These are phyloP conservation scores for Thinocorus orbignyianus DNA, from an alignment of 2,113 vertebrate genomes.

Conservation along the genomic window DNA sequence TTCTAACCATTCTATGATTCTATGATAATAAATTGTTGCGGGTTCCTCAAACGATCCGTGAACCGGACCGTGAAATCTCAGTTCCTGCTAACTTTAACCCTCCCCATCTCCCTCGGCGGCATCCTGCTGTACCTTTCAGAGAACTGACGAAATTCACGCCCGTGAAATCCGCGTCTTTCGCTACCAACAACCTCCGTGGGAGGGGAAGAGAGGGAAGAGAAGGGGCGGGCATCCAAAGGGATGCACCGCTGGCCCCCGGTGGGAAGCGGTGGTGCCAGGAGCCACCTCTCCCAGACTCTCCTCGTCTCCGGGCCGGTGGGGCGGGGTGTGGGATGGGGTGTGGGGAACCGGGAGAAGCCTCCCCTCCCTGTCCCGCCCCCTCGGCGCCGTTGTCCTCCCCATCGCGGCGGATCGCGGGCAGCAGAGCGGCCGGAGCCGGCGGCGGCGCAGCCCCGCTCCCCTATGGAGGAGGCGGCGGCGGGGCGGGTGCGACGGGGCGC, in stretches of 20 bases:
- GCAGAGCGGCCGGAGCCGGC: neutral
- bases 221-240: neutral
- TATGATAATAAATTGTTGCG: too few species aligned
- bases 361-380: neutral
- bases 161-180: neutral
- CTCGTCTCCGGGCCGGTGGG: neutral
- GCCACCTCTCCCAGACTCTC: neutral
- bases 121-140: neutral
- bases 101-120: too few species aligned
- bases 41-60: too few species aligned
- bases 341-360: neutral
- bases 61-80: accelerated
- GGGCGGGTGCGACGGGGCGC: neutral
- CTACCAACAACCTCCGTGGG: accelerated
- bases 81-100: neutral
- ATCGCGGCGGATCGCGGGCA: neutral
- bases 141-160: neutral
- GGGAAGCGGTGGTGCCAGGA: too few species aligned
- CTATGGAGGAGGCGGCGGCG: neutral
- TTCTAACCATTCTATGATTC: too few species aligned
- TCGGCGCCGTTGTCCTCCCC: neutral
- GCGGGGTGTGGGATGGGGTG: neutral
- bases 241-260: neutral
- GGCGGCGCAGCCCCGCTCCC: neutral
- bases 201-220: neutral